Base-by-base conservation (phyloP, 2,113 vertebrate genomes). In the Callaeas wilsoni region DNA sequence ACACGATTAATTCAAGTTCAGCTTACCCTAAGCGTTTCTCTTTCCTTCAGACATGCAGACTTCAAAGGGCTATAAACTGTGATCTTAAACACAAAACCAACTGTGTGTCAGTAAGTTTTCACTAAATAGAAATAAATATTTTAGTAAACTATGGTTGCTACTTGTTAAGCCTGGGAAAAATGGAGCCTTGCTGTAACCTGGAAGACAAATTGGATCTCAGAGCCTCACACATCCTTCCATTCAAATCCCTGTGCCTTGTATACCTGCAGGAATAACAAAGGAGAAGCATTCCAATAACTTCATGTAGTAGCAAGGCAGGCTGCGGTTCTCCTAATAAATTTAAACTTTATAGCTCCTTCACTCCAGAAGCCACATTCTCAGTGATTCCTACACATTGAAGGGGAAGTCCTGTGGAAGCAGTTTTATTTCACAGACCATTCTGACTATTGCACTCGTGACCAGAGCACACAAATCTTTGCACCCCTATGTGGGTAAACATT, bases 31-130 rank as follows among this genome's bases (percentile, higher is more conserved):
- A 95, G 78, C n/a, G 62, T 49, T 79, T 85, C 62, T 83, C 85
- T 84, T 69, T 65, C 94, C 62, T 92, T 94, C 92, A 93, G 73
- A 95, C 59, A 87, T 2, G 22, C n/a, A 65, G 89, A 87, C 91
- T 96, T 97, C 93, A 96, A 95, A 95, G 74, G 76, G 65, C 77
- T 59, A 70, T 50, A 94, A 96, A 95, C 84, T 73, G 55, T 60
- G 82, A 90, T 95, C 89, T 52, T 81, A 93, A 93, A 94, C 4
- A 2, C 73, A 70, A 90, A 96, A 83, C 80, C 69, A 91, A 85
- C 9, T 37, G 55, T 4, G 6, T 44, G 41, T 57, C 68, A 84
- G 35, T 64, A 83, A 53, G 44, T 86, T 96, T 91, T 55, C 71
- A 26, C 37, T 52, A 89, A 59, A 93, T 78, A 81, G 57, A 93